Percentiles rank a stretch among this genome's conserved stretches.
phyloP scores from a whole-genome alignment of 2,888 invertebrate species.

The Diachrysia chrysitis region DNA sequence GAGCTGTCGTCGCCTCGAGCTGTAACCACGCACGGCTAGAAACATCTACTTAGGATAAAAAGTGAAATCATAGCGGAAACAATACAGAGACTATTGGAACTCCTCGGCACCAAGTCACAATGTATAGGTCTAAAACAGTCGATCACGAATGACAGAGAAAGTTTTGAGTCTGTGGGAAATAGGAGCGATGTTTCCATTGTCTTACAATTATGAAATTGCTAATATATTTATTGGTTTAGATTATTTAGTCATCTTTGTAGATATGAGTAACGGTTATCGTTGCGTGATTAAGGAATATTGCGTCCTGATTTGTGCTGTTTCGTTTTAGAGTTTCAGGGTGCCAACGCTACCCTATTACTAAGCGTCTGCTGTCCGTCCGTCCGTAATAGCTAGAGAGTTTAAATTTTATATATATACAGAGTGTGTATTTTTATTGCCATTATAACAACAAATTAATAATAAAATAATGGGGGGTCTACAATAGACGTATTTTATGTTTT shows the following conservation, averaged over 20 bases:
- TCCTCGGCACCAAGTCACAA: background rate
- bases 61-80: slow-evolving; percentile 6
- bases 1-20: background rate
- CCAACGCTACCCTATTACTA: too few relatives aligned
- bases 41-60: background rate
- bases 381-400: too few relatives aligned
- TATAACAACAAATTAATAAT: too few relatives aligned
- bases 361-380: too few relatives aligned
- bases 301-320: background rate
- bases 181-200: slow-evolving; percentile 55
- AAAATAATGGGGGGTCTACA: too few relatives aligned
- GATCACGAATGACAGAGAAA: slow-evolving; percentile 77
- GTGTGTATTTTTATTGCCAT: too few relatives aligned
- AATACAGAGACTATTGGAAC: background rate
- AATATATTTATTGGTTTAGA: slow-evolving; percentile 40
- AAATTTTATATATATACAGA: too few relatives aligned
- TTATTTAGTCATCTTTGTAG: slow-evolving; percentile 17
- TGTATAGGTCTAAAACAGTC: slow-evolving; percentile 56
- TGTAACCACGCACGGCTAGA: background rate
- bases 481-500: too few relatives aligned
- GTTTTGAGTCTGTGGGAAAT: slow-evolving; percentile 60
- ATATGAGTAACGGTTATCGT: background rate
- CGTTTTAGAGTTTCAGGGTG: too few relatives aligned
- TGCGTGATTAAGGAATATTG: background rate
- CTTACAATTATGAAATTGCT: slow-evolving; percentile 47